Conservation (phyloP, 1,140 invertebrate species). For the Cryptotermes secundus region DNA sequence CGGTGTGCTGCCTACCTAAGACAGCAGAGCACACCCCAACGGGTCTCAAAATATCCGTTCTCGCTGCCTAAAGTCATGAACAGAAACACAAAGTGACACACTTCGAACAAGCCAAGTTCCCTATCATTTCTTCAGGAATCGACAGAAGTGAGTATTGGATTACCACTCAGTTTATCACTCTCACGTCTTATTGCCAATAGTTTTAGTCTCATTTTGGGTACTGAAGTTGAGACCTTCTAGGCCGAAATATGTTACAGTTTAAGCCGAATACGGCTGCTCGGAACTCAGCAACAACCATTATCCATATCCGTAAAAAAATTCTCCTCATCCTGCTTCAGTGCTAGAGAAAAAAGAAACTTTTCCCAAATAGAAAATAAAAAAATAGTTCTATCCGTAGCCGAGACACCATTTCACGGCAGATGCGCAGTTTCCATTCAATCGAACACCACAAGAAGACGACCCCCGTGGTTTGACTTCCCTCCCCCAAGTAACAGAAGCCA, state of each 20-base stretch:
- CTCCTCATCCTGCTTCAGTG: neutral
- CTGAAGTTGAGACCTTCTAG: neutral
- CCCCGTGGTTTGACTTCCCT: neutral
- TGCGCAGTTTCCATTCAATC: constrained; percentile 15
- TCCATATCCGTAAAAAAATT: neutral
- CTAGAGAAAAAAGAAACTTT: neutral
- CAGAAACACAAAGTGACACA: too few relatives aligned
- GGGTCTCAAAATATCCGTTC: too few relatives aligned
- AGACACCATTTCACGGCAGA: constrained; percentile 14
- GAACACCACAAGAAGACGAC: neutral
- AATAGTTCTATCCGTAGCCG: neutral
- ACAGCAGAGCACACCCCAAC: too few relatives aligned
- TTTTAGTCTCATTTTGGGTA: too few relatives aligned
- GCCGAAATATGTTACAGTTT: neutral
- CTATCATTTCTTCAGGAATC: too few relatives aligned
- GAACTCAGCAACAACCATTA: neutral
- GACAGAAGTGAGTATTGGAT: too few relatives aligned
- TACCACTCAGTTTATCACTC: too few relatives aligned
- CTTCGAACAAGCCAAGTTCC: too few relatives aligned
- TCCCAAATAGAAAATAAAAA: constrained; percentile 10
- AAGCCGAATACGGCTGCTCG: neutral
- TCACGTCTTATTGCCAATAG: too few relatives aligned
- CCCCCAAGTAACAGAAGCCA: neutral
- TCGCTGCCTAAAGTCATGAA: too few relatives aligned
- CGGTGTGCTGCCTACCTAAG: too few relatives aligned